Evolutionary conservation across 2,797 vertebrate genomes (phyloP).

Genomic region (Lerista edwardsae): DNA sequence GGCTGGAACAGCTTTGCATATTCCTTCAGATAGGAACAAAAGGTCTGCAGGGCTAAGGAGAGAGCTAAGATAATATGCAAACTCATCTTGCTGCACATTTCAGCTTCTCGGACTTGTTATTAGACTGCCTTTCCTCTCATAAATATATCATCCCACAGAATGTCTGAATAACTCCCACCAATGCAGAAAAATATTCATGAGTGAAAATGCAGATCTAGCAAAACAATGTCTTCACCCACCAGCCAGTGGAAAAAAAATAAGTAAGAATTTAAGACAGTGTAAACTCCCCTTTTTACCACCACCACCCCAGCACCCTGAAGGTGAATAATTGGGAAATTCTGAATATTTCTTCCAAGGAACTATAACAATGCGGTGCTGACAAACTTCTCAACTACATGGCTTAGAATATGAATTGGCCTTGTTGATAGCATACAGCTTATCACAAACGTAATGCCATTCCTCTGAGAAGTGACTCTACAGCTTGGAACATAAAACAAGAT

Average conservation of each 20-base stretch:
- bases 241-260: background rate
- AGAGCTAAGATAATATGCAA: constrained; percentile 18
- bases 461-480: background rate
- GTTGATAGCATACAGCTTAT: background rate
- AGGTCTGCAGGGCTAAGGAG: constrained; percentile 14
- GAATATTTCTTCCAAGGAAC: background rate
- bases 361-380: background rate
- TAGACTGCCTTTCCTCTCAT: background rate
- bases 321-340: background rate
- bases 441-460: background rate
- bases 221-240: background rate
- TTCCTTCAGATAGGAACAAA: background rate
- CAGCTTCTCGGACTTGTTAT: background rate
- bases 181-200: background rate
- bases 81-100: background rate
- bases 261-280: background rate
- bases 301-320: background rate
- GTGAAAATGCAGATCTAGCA: background rate
- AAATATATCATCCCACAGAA: background rate
- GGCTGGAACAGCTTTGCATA: constrained; percentile 3
- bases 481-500: background rate
- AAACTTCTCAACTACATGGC: background rate
- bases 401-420: background rate
- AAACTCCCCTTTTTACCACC: background rate
- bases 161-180: background rate